Evolutionary conservation across 2,113 vertebrate genomes (phyloP).

Genomic region (Gymnarchus niloticus): DNA sequence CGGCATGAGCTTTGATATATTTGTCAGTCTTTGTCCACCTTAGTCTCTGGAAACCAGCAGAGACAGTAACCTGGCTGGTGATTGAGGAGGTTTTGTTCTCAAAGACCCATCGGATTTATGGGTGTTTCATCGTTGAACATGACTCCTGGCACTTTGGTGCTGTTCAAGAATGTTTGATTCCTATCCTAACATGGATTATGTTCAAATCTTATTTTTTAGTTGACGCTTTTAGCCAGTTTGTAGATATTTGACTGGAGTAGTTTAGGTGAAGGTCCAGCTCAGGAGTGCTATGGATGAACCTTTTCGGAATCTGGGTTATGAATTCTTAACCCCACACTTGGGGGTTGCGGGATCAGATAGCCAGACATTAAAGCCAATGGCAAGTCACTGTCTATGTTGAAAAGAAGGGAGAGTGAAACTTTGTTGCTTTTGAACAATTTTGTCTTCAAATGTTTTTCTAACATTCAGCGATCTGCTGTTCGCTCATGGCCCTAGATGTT

Average conservation of each 20-base stretch:
- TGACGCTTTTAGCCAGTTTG: neutral
- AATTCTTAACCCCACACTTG: neutral
- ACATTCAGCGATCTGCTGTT: neutral
- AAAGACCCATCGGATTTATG: neutral
- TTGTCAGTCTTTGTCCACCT: neutral
- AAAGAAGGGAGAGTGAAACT: neutral
- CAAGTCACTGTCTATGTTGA: neutral
- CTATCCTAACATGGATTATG: neutral
- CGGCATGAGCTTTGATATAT: neutral
- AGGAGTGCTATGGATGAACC: neutral
- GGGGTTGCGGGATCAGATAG: neutral
- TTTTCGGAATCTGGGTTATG: too few relatives aligned
- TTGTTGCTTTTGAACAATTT: neutral
- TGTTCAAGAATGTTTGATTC: constrained; percentile 1
- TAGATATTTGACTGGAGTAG: neutral
- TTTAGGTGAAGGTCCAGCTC: neutral
- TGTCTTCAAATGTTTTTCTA: neutral
- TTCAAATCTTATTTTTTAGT: neutral
- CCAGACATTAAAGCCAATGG: neutral
- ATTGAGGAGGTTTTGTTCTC: neutral
- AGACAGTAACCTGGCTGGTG: neutral
- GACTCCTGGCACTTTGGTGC: neutral
- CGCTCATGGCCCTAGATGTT: neutral
- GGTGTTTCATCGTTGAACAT: neutral
- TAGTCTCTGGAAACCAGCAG: neutral